Evolutionary conservation across 2,888 invertebrate genomes (phyloP).

Genomic region (Hyposoter dolosus): DNA sequence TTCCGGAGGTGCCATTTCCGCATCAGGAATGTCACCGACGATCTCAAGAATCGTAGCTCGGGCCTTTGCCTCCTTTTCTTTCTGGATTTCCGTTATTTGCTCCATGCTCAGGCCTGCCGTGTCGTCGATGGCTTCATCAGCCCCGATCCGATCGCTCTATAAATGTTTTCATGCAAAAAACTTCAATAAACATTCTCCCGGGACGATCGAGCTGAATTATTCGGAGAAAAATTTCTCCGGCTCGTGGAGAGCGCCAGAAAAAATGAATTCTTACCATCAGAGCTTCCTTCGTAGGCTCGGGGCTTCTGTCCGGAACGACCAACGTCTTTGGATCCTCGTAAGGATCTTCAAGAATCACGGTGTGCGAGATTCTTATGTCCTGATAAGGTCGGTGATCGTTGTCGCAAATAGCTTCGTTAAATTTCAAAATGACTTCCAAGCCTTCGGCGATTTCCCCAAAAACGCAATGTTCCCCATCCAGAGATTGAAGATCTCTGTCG

Average conservation of each 20-base stretch:
- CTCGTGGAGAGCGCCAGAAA: not conserved
- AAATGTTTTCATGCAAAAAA: slow-evolving; percentile 14
- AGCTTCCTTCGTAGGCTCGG: slow-evolving; percentile 93
- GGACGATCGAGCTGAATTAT: not conserved
- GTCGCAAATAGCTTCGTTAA: slow-evolving; percentile 98
- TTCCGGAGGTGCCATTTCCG: slow-evolving; percentile 98
- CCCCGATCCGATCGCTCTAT: slow-evolving; percentile 94
- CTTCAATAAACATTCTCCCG: not conserved
- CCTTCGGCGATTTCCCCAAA: slow-evolving; percentile 98
- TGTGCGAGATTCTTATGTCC: slow-evolving; percentile 98
- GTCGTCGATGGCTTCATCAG: slow-evolving; percentile 97
- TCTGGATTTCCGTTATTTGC: slow-evolving; percentile 94
- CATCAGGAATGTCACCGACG: slow-evolving; percentile 98
- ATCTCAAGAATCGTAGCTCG: slow-evolving; percentile 99
- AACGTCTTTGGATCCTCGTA: slow-evolving; percentile 95
- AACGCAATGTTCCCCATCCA: slow-evolving; percentile 96
- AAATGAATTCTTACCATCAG: slow-evolving; percentile 84
- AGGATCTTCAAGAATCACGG: slow-evolving; percentile 98
- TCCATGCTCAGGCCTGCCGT: slow-evolving; percentile 93
- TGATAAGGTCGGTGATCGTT: slow-evolving; percentile 95
- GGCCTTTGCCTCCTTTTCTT: slow-evolving; percentile 97
- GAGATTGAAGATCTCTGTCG: slow-evolving; percentile 93
- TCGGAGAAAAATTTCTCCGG: not conserved
- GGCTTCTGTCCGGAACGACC: slow-evolving; percentile 93
- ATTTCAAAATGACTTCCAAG: slow-evolving; percentile 92